Conservation (phyloP, 2,113 vertebrate species). For the Cercopithecus mona region DNA sequence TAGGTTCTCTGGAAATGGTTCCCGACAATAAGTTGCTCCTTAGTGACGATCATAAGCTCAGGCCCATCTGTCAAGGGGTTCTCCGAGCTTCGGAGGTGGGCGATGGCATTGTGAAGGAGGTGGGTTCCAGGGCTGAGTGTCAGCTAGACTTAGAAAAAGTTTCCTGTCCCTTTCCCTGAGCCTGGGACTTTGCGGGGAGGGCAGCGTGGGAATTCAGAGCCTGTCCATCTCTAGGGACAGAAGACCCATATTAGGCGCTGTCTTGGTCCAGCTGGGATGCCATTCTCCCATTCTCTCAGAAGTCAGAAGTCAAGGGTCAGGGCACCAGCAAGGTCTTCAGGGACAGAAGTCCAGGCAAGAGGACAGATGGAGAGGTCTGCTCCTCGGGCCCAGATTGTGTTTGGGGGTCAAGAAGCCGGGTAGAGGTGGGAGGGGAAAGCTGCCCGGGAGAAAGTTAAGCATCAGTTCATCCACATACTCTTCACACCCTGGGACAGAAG, state of each 20-base stretch:
- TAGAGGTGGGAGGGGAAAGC: background rate
- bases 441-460: background rate
- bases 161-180: background rate
- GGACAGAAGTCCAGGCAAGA: conserved; percentile 3
- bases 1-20: background rate
- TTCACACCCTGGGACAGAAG: background rate
- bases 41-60: background rate
- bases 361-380: conserved; percentile 48
- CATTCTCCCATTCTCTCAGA: conserved; percentile 27
- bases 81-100: background rate
- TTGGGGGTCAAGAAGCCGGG: background rate
- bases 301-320: conserved; percentile 54
- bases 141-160: background rate
- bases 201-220: conserved; percentile 15
- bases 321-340: background rate
- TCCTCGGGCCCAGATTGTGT: background rate
- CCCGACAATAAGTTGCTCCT: background rate
- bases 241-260: conserved; percentile 59
- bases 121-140: background rate
- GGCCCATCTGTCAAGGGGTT: background rate
- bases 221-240: conserved; percentile 30
- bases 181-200: background rate
- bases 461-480: background rate
- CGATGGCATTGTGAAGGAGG: background rate
- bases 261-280: conserved; percentile 35